These are phyloP conservation scores for Echeneis naucrates DNA, from an alignment of 2,797 vertebrate species.

Conservation along the genomic window DNA sequence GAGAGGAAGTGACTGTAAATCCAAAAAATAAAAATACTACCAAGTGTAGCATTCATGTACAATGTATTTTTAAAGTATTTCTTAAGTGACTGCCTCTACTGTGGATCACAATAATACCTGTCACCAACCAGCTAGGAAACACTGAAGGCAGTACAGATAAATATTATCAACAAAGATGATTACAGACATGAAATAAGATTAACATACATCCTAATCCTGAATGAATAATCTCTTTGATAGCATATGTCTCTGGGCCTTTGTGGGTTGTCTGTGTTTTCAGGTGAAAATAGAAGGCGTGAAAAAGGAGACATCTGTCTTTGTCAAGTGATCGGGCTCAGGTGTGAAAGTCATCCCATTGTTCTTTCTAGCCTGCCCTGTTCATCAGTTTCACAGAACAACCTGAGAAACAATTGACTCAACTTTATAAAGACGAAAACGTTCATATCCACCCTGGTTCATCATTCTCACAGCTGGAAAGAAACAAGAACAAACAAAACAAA, in stretches of 20 bases:
- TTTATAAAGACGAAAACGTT: constrained; percentile 1
- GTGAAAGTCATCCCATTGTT: constrained; percentile 20
- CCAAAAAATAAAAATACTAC: not conserved
- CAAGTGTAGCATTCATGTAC: not conserved
- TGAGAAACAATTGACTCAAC: constrained; percentile 9
- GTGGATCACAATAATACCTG: not conserved
- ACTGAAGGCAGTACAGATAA: constrained; percentile 10
- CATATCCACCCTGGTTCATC: not conserved
- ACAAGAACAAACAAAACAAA: not conserved
- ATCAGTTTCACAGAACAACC: not conserved
- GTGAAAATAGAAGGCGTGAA: not conserved
- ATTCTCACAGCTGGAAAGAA: not conserved
- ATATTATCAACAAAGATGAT: constrained; percentile 49
- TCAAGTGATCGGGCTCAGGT: not conserved
- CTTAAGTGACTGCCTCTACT: accelerated
- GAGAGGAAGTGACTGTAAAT: not conserved
- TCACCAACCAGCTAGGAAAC: not conserved
- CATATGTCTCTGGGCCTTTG: constrained; percentile 26
- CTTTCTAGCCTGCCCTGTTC: not conserved
- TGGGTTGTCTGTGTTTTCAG: not conserved
- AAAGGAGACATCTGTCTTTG: not conserved
- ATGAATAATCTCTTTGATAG: constrained; percentile 38
- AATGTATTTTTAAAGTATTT: not conserved
- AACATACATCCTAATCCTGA: constrained; percentile 50
- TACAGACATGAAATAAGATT: constrained; percentile 44